Evolutionary conservation across 2,113 vertebrate species (phyloP).

Genomic region (Rafetus swinhoei): DNA sequence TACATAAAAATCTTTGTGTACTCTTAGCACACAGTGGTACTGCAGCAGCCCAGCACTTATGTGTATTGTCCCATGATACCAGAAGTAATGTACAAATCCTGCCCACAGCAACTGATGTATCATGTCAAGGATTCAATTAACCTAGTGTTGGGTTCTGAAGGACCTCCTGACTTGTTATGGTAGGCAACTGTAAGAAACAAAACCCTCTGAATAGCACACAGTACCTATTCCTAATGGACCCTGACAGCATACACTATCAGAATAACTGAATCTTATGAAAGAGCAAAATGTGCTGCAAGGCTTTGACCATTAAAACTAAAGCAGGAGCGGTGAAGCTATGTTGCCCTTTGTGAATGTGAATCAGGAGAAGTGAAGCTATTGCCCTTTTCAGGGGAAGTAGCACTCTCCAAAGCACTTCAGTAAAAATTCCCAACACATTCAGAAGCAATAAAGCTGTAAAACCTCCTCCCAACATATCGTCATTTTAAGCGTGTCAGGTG

Average conservation of each 20-base stretch:
- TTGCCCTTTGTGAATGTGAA: slow-evolving; percentile 54
- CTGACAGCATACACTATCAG: slow-evolving; percentile 42
- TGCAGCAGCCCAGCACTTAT: accelerated
- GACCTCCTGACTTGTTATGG: background rate
- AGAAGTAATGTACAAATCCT: background rate
- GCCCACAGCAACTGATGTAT: background rate
- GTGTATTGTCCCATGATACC: background rate
- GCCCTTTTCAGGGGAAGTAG: slow-evolving; percentile 51
- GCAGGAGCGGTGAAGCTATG: background rate
- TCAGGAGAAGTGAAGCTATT: slow-evolving; percentile 50
- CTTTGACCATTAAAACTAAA: slow-evolving; percentile 37
- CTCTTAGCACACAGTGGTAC: background rate
- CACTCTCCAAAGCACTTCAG: background rate
- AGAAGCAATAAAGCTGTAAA: slow-evolving; percentile 7
- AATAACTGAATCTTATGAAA: slow-evolving; percentile 45
- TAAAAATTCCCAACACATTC: slow-evolving; percentile 9
- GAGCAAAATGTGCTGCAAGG: slow-evolving; percentile 62
- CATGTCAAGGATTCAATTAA: background rate
- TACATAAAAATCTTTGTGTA: background rate
- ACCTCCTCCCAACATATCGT: background rate
- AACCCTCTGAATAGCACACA: background rate
- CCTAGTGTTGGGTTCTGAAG: accelerated
- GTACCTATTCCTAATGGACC: slow-evolving; percentile 37
- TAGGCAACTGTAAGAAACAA: background rate
- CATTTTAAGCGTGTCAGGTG: background rate